Evolutionary conservation across 2,888 invertebrate species (phyloP), one percentile per base, ranked within the genome.

Genomic region (Eupithecia insigniata): DNA sequence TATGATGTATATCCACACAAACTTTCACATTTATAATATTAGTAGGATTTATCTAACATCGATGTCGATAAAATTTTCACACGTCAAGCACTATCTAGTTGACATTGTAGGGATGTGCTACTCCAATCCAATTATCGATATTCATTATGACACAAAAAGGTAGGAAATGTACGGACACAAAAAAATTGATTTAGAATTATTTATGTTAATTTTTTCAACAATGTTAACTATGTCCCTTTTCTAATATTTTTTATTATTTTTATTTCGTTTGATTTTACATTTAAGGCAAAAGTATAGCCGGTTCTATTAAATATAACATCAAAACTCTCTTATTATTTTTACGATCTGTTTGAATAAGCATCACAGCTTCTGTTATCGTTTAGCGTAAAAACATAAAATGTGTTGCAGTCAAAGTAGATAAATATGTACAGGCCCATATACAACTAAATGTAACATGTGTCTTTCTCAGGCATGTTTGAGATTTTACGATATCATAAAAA

Each of bases 321-420:
- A 67, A 67, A 64, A 58, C 39, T n/a, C 67, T 46, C 62, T 60
- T 43, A 67, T 64, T 43, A 55, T 62, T 70, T 72, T 55, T 6
- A 73, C 73, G 73, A 67, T 12, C 39, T 55, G 61, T 69, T 32
- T 64, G 34, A 46, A 69, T 61, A 58, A 43, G 58, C 61, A 43
- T 67, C 43, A 51, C 32, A 43, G 8, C 55, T 62, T 12, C 51
- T 28, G 60, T 39, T 43, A 66, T 1, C 58, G n/a, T 58, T 26
- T 58, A 58, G 18, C 58, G 58, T 58, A 32, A 26, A 51, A 51
- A 65, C 60, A 28, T 72, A 60, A 68, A 71, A 64, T 60, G 43
- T 26, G 26, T 51, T 46, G 34, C 34, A 46, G 62, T 51, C 58
- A 28, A 28, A 58, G 46, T 14, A 2, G 28, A 16, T 16, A 58